Conservation (phyloP, 1,140 invertebrate genomes). For the Pygmarrhopalites habei region DNA sequence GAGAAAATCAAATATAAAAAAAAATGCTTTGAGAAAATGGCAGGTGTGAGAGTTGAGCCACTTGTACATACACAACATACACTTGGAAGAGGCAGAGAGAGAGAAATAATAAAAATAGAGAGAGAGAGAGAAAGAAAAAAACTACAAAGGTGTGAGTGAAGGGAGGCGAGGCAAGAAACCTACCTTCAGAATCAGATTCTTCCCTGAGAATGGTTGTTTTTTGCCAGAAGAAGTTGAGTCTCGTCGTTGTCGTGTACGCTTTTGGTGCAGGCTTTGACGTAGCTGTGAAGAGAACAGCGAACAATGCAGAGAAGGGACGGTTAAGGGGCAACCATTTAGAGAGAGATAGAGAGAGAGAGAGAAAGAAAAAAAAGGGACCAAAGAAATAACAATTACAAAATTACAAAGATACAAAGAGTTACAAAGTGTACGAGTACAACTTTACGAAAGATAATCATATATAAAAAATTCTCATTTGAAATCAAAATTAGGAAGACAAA, state of each 20-base stretch:
- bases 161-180: constrained; percentile 22
- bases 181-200: constrained; percentile 40
- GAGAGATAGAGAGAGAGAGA: too few relatives aligned
- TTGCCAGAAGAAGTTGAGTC: constrained; percentile 36
- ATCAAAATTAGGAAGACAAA: too few relatives aligned
- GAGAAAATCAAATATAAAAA: neutral
- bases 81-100: neutral
- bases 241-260: constrained; percentile 38
- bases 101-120: constrained; percentile 10
- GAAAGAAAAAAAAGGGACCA: too few relatives aligned
- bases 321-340: constrained; percentile 10
- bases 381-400: neutral
- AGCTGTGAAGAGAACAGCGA: constrained; percentile 39
- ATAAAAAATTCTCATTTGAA: too few relatives aligned
- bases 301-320: constrained; percentile 29
- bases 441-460: too few relatives aligned
- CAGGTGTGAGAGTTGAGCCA: too few relatives aligned
- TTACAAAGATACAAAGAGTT: constrained; percentile 5
- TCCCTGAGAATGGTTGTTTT: constrained; percentile 39
- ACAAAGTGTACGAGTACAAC: neutral
- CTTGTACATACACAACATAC: too few relatives aligned
- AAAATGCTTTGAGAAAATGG: neutral
- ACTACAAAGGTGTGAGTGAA: constrained; percentile 23
- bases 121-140: constrained; percentile 26
- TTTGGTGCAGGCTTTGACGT: constrained; percentile 39